Evolutionary conservation across 2,797 vertebrate species (phyloP).

Genomic region (Cyprinella venusta): DNA sequence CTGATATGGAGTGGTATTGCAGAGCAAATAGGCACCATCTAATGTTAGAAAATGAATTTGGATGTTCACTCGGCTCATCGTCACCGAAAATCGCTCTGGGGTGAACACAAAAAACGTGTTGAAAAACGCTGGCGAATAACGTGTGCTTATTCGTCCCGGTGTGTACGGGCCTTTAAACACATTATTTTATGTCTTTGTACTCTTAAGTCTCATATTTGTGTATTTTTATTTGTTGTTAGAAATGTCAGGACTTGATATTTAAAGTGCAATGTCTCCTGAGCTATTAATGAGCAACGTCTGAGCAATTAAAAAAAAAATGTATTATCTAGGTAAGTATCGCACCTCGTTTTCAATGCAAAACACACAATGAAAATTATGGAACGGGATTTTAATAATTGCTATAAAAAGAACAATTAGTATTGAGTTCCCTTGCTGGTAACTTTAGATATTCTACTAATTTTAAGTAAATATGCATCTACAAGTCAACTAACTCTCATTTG

Average conservation of each 20-base stretch:
- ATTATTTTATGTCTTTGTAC: not conserved
- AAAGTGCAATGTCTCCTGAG: not conserved
- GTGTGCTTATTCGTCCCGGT: no score
- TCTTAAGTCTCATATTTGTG: not conserved
- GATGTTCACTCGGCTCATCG: no score
- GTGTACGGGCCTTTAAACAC: no score
- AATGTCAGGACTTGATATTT: no score
- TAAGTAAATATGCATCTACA: not conserved
- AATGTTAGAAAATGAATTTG: no score
- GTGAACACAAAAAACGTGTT: no score
- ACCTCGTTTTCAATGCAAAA: not conserved
- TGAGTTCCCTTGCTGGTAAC: not conserved
- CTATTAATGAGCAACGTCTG: no score
- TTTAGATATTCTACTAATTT: not conserved
- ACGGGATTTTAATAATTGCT: not conserved
- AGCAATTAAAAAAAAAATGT: no score
- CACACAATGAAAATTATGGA: not conserved
- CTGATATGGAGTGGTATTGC: no score
- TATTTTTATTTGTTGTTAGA: not conserved
- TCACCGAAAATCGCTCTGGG: no score
- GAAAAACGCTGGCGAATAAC: no score
- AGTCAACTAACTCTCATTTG: not conserved
- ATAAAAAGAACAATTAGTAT: not conserved
- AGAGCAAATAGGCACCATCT: no score
- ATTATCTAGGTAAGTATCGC: not conserved